Conservation (phyloP, 2,888 invertebrate species). For the Agrochola litura region DNA sequence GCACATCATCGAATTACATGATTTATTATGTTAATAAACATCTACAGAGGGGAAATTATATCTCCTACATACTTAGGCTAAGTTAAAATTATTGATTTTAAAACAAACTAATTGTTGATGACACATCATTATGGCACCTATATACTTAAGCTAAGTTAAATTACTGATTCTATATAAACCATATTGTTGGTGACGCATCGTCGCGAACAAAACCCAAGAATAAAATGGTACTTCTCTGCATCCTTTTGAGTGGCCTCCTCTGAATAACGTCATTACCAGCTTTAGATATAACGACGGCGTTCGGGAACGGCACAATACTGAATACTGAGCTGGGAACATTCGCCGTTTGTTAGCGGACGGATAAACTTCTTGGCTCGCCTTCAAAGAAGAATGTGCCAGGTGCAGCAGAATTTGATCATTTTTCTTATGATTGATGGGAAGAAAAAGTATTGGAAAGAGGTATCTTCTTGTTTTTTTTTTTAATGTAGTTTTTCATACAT, state of each 20-base stretch:
- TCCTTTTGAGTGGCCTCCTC: conserved; percentile 16
- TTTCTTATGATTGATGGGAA: conserved; percentile 41
- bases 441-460: neutral
- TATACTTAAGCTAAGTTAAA: too few relatives aligned
- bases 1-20: too few relatives aligned
- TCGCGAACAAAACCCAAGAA: neutral
- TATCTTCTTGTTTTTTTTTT: neutral
- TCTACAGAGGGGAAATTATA: too few relatives aligned
- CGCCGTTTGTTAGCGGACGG: conserved; percentile 60
- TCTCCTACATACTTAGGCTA: too few relatives aligned
- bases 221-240: conserved; percentile 40
- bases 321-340: conserved; percentile 59
- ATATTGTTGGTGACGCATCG: too few relatives aligned
- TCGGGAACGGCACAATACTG: conserved; percentile 61
- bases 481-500: too few relatives aligned
- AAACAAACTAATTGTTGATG: too few relatives aligned
- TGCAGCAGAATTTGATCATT: conserved; percentile 45
- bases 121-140: too few relatives aligned
- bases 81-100: too few relatives aligned
- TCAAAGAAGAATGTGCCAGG: conserved; percentile 50
- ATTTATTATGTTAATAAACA: too few relatives aligned
- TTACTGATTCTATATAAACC: too few relatives aligned
- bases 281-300: conserved; percentile 67
- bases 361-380: conserved; percentile 57
- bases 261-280: conserved; percentile 72